Percentiles rank a stretch among this genome's conserved stretches.
Conservation (phyloP, 2,113 vertebrate genomes). For the Aspidoscelis tigris region DNA sequence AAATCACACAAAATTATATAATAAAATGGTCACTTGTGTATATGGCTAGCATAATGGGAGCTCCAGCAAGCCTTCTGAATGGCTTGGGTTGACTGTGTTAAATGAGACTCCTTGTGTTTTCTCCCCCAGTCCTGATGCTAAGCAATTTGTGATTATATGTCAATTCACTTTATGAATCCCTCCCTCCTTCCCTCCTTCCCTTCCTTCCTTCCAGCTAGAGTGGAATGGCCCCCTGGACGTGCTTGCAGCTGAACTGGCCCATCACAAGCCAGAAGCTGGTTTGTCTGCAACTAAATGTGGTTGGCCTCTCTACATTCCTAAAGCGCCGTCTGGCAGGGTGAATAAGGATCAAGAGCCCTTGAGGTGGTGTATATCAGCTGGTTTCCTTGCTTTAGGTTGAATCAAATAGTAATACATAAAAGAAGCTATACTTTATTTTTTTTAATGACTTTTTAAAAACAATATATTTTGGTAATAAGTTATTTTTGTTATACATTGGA, state of each 20-base stretch:
- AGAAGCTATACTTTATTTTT: no score
- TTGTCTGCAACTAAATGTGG: background rate
- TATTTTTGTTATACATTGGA: no score
- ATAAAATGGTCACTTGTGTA: background rate
- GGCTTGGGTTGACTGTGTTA: background rate
- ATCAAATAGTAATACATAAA: no score
- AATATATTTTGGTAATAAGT: no score
- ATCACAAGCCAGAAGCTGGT: background rate
- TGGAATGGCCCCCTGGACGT: background rate
- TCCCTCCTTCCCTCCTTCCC: no score
- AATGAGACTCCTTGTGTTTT: background rate
- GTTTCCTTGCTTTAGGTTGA: no score
- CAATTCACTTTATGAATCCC: background rate
- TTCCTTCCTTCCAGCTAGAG: no score
- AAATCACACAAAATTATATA: no score
- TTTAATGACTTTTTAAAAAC: no score
- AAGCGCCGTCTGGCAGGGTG: conserved; percentile 37
- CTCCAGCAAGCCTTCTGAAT: background rate
- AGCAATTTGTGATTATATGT: background rate
- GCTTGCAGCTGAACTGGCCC: background rate
- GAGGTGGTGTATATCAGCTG: conserved; percentile 19
- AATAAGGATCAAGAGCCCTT: conserved; percentile 58
- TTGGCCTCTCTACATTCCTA: conserved; percentile 46
- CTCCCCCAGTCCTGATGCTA: conserved; percentile 18
- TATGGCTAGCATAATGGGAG: background rate